These are phyloP conservation scores for Scytalopus superciliaris DNA, from an alignment of 2,113 vertebrate species.

Conservation along the genomic window DNA sequence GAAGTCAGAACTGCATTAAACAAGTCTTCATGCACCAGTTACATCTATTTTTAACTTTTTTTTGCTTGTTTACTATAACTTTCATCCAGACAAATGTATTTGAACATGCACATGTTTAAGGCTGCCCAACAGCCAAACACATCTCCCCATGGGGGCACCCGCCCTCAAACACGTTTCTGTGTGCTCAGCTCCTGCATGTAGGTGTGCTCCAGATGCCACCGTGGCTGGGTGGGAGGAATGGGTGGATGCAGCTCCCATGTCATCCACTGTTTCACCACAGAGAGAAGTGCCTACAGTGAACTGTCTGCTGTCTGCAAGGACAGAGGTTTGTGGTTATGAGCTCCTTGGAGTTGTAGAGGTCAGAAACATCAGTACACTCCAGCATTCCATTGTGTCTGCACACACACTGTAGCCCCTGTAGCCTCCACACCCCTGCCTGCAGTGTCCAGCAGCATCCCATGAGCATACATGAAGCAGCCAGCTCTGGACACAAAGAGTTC, in stretches of 20 bases:
- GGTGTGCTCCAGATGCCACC: neutral
- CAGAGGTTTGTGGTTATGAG: neutral
- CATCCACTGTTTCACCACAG: fast-evolving
- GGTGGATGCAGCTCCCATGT: neutral
- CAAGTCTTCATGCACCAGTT: neutral
- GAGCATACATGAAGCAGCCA: neutral
- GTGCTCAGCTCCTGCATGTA: fast-evolving
- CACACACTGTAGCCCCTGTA: neutral
- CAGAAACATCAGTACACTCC: neutral
- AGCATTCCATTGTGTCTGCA: neutral
- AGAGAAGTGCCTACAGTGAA: neutral
- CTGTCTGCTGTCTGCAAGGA: neutral
- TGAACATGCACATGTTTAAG: neutral
- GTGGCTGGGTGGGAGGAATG: neutral
- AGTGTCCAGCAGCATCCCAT: neutral
- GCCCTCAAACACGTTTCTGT: fast-evolving
- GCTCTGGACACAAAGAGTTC: neutral
- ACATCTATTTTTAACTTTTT: neutral
- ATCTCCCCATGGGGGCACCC: fast-evolving
- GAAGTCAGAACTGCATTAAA: neutral
- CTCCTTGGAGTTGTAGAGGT: neutral
- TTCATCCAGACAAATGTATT: neutral
- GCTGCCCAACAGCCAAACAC: neutral
- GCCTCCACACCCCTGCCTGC: neutral
- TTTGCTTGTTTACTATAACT: neutral